phyloP scores from a whole-genome alignment of 1,140 invertebrate species.

The Orchesella cincta region DNA sequence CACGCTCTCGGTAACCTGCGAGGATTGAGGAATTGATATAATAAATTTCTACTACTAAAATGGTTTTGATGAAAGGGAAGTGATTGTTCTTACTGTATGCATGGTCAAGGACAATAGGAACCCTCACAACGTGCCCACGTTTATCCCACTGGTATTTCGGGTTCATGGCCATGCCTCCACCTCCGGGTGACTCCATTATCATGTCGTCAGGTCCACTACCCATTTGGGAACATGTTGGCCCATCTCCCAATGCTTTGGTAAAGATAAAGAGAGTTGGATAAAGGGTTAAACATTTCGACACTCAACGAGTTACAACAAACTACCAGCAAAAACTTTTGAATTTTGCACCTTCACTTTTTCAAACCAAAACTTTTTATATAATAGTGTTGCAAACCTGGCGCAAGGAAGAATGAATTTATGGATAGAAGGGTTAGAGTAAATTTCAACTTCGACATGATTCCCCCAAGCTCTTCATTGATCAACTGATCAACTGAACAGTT shows the following conservation, averaged over 20 bases:
- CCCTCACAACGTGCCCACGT: not conserved
- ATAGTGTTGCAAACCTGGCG: slow-evolving; percentile 23
- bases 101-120: slow-evolving; percentile 22
- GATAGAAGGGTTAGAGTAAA: not conserved
- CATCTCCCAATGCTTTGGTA: slow-evolving; percentile 19
- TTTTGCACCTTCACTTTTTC: not conserved
- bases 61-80: not conserved
- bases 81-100: slow-evolving; percentile 22
- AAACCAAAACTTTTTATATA: too few species aligned
- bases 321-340: not conserved
- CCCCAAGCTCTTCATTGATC: slow-evolving; percentile 8
- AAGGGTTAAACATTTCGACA: not conserved
- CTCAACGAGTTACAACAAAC: too few species aligned
- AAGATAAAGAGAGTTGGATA: not conserved
- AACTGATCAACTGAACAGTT: slow-evolving; percentile 15
- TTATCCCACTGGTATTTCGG: slow-evolving; percentile 25
- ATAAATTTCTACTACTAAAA: not conserved
- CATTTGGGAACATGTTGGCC: slow-evolving; percentile 12
- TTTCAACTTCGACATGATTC: slow-evolving; percentile 19
- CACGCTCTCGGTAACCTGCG: slow-evolving; percentile 17
- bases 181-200: slow-evolving; percentile 16
- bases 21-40: too few species aligned
- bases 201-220: slow-evolving; percentile 16
- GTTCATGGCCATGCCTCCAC: slow-evolving; percentile 12
- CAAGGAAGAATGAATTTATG: not conserved